phyloP scores from a whole-genome alignment of 2,113 vertebrate species.

The Gobiocypris rarus region DNA sequence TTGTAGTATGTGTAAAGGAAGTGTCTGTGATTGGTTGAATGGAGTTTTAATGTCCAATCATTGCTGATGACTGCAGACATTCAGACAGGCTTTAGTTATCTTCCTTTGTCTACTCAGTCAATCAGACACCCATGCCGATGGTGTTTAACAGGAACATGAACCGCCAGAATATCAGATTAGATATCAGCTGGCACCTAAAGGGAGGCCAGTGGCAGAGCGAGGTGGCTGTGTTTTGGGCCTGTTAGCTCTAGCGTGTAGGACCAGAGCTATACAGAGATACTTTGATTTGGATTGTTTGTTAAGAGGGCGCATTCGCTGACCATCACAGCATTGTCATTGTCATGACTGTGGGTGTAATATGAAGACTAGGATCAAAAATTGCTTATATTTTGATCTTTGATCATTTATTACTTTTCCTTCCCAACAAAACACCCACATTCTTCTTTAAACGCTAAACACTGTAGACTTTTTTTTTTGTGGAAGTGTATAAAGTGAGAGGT shows the following conservation, averaged over 20 bases:
- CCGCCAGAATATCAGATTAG: constrained; percentile 6
- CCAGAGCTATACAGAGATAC: not conserved
- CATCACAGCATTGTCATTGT: not conserved
- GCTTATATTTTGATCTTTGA: not conserved
- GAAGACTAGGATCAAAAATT: not conserved
- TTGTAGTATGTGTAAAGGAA: not conserved
- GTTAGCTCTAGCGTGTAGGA: not conserved
- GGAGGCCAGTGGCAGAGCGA: not conserved
- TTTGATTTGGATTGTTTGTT: constrained; percentile 10
- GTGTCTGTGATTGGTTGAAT: not conserved
- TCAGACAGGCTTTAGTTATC: not conserved
- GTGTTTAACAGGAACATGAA: constrained; percentile 26
- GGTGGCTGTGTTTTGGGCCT: not conserved
- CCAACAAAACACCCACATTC: not conserved
- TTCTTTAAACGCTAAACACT: not conserved
- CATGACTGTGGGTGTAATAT: not conserved
- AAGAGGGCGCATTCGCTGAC: not conserved
- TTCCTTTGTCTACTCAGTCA: not conserved
- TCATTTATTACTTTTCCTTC: too few relatives aligned
- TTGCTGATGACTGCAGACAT: not conserved
- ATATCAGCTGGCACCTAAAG: constrained; percentile 19
- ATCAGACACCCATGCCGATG: not conserved
- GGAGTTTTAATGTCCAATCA: not conserved
- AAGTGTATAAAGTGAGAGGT: not conserved
- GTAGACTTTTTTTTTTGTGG: not conserved